A percentile compares a stretch with the other conserved stretches of the same genome.
phyloP scores from a whole-genome alignment of 2,888 invertebrate genomes.

The Nemoura dubitans region DNA sequence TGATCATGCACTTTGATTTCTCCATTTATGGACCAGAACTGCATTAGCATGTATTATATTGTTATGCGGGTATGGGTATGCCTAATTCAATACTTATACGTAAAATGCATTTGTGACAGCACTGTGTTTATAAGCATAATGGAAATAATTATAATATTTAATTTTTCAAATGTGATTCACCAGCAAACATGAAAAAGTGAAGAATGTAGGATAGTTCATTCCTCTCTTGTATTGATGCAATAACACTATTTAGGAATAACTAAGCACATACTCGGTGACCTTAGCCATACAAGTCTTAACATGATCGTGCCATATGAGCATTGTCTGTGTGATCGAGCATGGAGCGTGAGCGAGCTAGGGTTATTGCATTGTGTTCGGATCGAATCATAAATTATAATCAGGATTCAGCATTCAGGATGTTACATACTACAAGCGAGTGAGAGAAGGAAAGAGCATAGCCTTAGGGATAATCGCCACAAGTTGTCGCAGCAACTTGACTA shows the following conservation, averaged over 20 bases:
- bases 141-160: background rate
- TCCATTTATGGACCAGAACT: background rate
- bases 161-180: background rate
- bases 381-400: constrained; percentile 23
- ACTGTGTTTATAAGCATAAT: background rate
- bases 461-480: background rate
- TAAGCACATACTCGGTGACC: constrained; percentile 17
- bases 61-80: background rate
- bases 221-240: background rate
- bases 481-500: background rate
- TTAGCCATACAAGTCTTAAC: background rate
- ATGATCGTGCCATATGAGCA: background rate
- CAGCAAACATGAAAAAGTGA: background rate
- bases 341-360: background rate
- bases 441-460: background rate
- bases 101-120: constrained; percentile 7
- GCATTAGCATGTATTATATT: background rate
- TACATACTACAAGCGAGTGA: background rate
- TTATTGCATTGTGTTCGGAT: constrained; percentile 14
- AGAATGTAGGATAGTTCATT: background rate
- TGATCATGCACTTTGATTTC: background rate
- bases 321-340: background rate
- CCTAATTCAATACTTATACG: background rate
- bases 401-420: constrained; percentile 8
- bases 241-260: background rate